Percentiles rank a stretch among this genome's conserved stretches.
Conservation (phyloP, 2,113 vertebrate genomes). For the Mastomys natalensis region DNA sequence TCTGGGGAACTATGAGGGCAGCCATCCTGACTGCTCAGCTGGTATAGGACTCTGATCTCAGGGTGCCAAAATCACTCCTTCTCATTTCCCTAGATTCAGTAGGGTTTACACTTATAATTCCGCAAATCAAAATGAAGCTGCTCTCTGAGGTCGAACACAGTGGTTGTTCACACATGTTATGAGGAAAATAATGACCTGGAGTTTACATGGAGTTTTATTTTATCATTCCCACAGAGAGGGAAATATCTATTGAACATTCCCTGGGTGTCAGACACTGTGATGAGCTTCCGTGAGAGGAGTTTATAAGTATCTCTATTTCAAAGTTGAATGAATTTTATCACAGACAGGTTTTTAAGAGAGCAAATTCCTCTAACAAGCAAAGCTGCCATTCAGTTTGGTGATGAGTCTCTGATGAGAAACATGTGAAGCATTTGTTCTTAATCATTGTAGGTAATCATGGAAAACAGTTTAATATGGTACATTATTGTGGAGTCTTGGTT, state of each 20-base stretch:
- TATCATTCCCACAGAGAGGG: neutral
- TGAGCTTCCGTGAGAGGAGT: neutral
- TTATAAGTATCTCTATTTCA: neutral
- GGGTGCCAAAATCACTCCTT: conserved; percentile 45
- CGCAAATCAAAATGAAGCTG: conserved; percentile 63
- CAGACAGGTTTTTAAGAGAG: neutral
- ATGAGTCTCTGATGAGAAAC: neutral
- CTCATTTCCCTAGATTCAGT: conserved; percentile 37
- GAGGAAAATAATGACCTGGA: conserved; percentile 57
- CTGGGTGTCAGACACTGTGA: neutral
- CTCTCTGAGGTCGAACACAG: conserved; percentile 42
- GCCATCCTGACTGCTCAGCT: conserved; percentile 22
- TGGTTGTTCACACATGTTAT: conserved; percentile 1
- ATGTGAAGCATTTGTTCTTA: neutral
- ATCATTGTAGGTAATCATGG: accelerated
- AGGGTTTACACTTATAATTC: conserved; percentile 72
- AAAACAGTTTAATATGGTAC: neutral
- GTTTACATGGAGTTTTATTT: conserved; percentile 22
- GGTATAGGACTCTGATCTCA: conserved; percentile 50
- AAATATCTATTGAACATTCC: neutral
- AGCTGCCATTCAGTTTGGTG: neutral
- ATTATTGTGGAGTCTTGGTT: neutral
- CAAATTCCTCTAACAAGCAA: neutral
- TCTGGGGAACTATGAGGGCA: conserved; percentile 45
- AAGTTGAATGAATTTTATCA: neutral